Evolutionary conservation across 2,888 invertebrate genomes (phyloP), one percentile per base, ranked within the genome.

Genomic region (Drosophila austrosaltans): DNA sequence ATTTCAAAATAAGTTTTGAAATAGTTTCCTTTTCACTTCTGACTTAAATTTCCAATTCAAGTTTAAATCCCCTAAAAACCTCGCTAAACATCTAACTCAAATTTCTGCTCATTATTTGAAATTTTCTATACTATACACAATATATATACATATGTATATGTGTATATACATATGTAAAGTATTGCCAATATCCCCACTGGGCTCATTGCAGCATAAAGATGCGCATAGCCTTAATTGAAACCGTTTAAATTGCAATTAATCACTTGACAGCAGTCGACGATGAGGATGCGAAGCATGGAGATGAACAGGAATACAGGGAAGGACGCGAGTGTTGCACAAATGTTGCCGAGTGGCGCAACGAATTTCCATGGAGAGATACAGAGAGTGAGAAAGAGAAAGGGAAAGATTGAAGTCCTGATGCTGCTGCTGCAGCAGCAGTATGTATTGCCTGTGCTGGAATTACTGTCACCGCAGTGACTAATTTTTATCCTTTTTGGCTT

Each of bases 241-340:
- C 81, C 91, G 84, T 91, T 92, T 92, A 92, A 92, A 91, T 87
- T 89, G 82, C 89, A 90, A 91, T 92, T 91, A 91, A 91, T 91
- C 91, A 92, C 81, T 71, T 66, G 76, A 44, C 67, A 69, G 74
- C 71, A 48, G 48, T 25, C 48, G 48, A 48, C 48, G 22, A 12
- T 4, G 70, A 70, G 66, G 76, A 74, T 72, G 69, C 39, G 66
- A 2, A 44, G 28, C 59, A 20, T 30, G 8, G 44, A 60, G 44
- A 53, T n/a, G 22, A 53, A 20, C 48, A 22, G 60, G 16, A 61
- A 20, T 32, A 48, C 7, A 48, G 40, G 32, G 30, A 25, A 48
- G 44, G 64, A 68, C 76, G 72, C 75, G 76, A 79, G 79, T 84
- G 80, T 72, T 88, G 85, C 85, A 81, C 81, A 85, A 80, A 89